phyloP scores from a whole-genome alignment of 2,113 vertebrate genomes.

The Nerophis ophidion region DNA sequence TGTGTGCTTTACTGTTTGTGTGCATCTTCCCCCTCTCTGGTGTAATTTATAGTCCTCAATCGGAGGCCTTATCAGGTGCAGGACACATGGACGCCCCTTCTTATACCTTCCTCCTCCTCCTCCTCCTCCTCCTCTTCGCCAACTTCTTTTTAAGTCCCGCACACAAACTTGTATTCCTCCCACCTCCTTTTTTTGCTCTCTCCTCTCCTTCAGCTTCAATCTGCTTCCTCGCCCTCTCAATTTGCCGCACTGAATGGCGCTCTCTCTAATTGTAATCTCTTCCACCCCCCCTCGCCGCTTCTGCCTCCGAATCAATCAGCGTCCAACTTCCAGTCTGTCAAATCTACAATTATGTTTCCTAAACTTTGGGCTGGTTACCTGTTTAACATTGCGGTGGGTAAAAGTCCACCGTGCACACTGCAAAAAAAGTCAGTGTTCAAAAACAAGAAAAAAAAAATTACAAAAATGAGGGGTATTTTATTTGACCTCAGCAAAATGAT shows the following conservation, averaged over 20 bases:
- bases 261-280: constrained; percentile 40
- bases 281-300: constrained; percentile 21
- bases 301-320: constrained; percentile 13
- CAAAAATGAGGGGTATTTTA: too few relatives aligned
- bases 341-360: constrained; percentile 3
- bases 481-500: too few relatives aligned
- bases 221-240: constrained; percentile 8
- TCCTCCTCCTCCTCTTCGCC: constrained; percentile 43
- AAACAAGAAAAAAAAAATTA: too few relatives aligned
- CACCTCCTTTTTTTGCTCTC: constrained; percentile 22
- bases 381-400: too few relatives aligned
- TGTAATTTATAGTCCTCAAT: constrained; percentile 66
- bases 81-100: constrained; percentile 63
- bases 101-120: constrained; percentile 26
- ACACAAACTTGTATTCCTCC: constrained; percentile 35
- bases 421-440: too few relatives aligned
- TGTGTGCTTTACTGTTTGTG: constrained; percentile 37
- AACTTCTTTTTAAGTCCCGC: constrained; percentile 44
- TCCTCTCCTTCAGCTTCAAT: constrained; percentile 25
- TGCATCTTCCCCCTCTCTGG: constrained; percentile 29
- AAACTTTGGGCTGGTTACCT: background rate
- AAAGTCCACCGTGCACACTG: too few relatives aligned
- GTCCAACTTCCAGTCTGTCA: constrained; percentile 6
- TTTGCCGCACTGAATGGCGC: constrained; percentile 22
- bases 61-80: constrained; percentile 65